Base-by-base conservation (phyloP, 2,888 invertebrate genomes). In the Iphiclides podalirius region DNA sequence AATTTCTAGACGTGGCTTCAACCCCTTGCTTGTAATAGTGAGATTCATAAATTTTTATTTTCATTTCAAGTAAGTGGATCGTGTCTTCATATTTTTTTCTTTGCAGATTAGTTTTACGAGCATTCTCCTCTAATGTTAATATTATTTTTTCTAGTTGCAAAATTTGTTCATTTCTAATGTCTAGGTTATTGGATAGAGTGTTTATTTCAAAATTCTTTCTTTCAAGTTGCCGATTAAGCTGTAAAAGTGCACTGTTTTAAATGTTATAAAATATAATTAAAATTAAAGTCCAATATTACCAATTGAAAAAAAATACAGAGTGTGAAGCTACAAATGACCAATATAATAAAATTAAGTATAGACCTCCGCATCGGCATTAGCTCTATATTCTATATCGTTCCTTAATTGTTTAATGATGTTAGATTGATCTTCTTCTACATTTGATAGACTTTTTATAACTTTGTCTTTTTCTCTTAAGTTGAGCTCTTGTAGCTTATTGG, bases 131-230 rank as follows among this genome's bases (percentile, higher is more conserved):
- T 57, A 87, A 64, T 4, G 79, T 71, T 34, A 84, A 61, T 47
- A 88, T 73, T 8, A 86, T 81, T 64, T 79, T 80, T 50, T 88
- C 84, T 49, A 87, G 57, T 59, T 86, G 72, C 13, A 63, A 62
- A 47, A 68, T 66, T 58, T 64, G 66, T 41, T 62, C 51, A 50
- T 71, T 66, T 43, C 63, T 57, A 33, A 52, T 59, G 49, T 67
- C 61, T 40, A 70, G 40, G 48, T 59, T 64, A 12, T 42, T 58
- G 8, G 72, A 43, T 20, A 87, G 72, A 4, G 72, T 61, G 37
- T 79, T 61, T 15, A 87, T 78, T 67, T 86, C 79, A n/a, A 61
- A 52, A 59, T 78, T 74, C 54, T 85, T 85, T 42, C 82, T 74
- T 11, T 51, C 42, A 8, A 87, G 57, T 61, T 79, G 72, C 46